A percentile compares a stretch with the other conserved stretches of the same genome.
Evolutionary conservation across 2,888 invertebrate species (phyloP).

Genomic region (Choreutis nemorana): DNA sequence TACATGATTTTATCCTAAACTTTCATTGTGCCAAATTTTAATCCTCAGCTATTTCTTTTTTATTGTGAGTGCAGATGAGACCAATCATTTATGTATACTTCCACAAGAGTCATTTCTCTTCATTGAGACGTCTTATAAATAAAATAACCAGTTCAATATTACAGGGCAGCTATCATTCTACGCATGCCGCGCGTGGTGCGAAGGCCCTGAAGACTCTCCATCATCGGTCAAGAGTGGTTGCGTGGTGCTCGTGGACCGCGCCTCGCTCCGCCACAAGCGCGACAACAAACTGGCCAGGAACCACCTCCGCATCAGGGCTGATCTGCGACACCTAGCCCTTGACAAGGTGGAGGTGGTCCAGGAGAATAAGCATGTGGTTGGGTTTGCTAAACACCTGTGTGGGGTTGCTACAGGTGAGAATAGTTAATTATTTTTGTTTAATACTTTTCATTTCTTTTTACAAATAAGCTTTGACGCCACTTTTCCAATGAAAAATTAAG

Average conservation of each 20-base stretch:
- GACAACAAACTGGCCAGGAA: conserved; percentile 47
- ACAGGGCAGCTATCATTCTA: conserved; percentile 81
- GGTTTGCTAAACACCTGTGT: conserved; percentile 88
- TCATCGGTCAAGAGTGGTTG: conserved; percentile 48
- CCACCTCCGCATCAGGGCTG: conserved; percentile 72
- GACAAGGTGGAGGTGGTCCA: conserved; percentile 40
- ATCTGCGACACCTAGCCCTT: conserved; percentile 81
- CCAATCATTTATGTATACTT: too few species aligned
- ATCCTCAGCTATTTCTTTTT: too few species aligned
- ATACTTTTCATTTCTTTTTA: neutral
- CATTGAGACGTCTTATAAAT: neutral
- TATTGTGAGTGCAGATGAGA: too few species aligned
- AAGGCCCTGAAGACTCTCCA: too few species aligned
- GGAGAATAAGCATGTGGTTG: conserved; percentile 65
- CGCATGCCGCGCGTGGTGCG: conserved; percentile 70
- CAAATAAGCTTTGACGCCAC: neutral
- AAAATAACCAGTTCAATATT: conserved; percentile 4
- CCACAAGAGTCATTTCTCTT: neutral
- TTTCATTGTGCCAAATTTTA: too few species aligned
- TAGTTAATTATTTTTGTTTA: too few species aligned
- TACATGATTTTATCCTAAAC: too few species aligned
- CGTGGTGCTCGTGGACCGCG: conserved; percentile 80
- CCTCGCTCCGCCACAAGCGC: conserved; percentile 82
- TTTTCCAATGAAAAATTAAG: too few species aligned
- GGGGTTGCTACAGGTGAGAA: conserved; percentile 82